These are phyloP conservation scores for Tribolium madens DNA, from an alignment of 1,140 invertebrate species.

Conservation along the genomic window DNA sequence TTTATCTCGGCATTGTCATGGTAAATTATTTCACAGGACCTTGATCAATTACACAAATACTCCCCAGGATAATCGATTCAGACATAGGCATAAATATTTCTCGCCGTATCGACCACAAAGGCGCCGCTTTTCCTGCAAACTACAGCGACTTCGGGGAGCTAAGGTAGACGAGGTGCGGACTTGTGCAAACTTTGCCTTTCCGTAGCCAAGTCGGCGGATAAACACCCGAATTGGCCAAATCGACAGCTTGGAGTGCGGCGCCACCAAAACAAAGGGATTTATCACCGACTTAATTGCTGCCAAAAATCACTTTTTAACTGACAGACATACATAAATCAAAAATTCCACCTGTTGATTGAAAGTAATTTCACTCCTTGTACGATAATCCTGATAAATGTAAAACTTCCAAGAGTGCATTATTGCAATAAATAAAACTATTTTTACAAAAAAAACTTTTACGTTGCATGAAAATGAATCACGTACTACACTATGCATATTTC, in stretches of 20 bases:
- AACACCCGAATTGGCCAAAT: conserved; percentile 41
- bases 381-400: too few relatives aligned
- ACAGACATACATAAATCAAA: conserved; percentile 24
- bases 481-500: conserved; percentile 10
- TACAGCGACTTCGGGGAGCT: conserved; percentile 38
- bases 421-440: too few relatives aligned
- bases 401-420: background rate
- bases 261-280: conserved; percentile 3
- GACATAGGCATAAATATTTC: conserved; percentile 29
- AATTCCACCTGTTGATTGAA: conserved; percentile 37
- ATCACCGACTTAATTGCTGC: background rate
- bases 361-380: too few relatives aligned
- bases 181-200: conserved; percentile 45
- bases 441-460: background rate
- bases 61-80: conserved; percentile 20
- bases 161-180: conserved; percentile 46
- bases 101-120: conserved; percentile 43
- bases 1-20: conserved; percentile 44
- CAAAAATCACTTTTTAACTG: background rate
- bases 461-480: conserved; percentile 34
- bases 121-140: conserved; percentile 40
- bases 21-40: conserved; percentile 7
- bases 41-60: background rate
- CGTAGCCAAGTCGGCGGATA: conserved; percentile 37
- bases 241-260: conserved; percentile 23